phyloP scores from a whole-genome alignment of 2,113 vertebrate species.

The Phaethon lepturus region DNA sequence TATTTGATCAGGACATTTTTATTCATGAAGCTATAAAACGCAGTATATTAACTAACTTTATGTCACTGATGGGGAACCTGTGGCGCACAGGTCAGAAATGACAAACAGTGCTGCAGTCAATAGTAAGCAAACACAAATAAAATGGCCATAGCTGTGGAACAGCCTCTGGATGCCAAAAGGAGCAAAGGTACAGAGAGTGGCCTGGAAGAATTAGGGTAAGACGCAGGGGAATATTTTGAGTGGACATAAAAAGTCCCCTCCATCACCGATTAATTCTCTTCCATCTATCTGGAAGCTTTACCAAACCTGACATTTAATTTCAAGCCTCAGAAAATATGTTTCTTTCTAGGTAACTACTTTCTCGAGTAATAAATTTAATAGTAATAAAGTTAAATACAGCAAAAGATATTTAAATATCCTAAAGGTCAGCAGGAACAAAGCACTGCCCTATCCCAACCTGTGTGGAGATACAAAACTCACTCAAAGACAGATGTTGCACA shows the following conservation, averaged over 20 bases:
- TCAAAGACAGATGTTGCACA: not conserved
- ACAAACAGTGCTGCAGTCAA: not conserved
- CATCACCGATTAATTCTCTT: not conserved
- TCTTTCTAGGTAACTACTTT: not conserved
- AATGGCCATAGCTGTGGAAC: not conserved
- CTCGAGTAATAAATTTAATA: not conserved
- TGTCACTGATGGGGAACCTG: not conserved
- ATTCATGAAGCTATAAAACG: not conserved
- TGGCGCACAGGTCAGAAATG: not conserved
- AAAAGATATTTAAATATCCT: not conserved
- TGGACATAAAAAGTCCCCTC: not conserved
- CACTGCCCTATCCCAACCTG: not conserved
- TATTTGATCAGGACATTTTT: not conserved
- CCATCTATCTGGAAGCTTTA: not conserved
- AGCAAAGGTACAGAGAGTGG: not conserved
- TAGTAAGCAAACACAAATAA: not conserved
- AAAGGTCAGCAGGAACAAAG: not conserved
- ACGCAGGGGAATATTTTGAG: not conserved
- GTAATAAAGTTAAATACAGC: not conserved
- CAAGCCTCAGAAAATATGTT: not conserved
- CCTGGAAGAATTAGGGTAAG: not conserved
- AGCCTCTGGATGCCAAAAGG: not conserved
- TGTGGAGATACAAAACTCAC: not conserved
- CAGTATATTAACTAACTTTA: not conserved
- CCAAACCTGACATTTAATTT: not conserved